Percentiles rank a stretch among this genome's conserved stretches.
Conservation (phyloP, 30 jellyfish, hydroid and myxozoan genomes). For the Nemopilema nomurai region DNA sequence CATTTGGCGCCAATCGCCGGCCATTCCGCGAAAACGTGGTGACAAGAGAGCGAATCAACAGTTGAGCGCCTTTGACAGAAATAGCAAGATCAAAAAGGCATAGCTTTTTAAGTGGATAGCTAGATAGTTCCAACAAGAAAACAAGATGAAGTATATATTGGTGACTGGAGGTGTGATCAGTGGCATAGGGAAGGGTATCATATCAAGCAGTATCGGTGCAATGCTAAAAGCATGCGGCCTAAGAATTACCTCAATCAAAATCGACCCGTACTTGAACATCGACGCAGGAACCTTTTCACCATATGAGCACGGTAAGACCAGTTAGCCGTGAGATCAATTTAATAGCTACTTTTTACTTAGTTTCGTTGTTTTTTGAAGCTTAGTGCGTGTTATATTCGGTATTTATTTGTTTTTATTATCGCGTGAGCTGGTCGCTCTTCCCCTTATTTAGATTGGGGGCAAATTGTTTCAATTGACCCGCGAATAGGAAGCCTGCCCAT, state of each 20-base stretch:
- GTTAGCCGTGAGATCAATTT: not conserved
- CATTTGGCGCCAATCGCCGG: conserved; percentile 26
- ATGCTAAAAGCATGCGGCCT: conserved; percentile 91
- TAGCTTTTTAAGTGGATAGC: no score
- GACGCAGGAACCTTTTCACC: conserved; percentile 99
- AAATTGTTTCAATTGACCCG: no score
- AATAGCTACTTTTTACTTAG: not conserved
- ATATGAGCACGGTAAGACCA: conserved; percentile 88
- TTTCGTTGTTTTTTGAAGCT: no score
- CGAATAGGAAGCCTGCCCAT: no score
- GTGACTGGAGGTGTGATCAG: conserved; percentile 99
- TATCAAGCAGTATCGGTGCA: conserved; percentile 94
- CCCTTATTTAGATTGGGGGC: no score
- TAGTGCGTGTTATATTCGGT: no score
- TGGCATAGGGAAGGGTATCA: conserved; percentile 98
- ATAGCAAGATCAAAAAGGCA: not conserved
- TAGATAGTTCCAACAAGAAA: not conserved
- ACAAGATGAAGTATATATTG: conserved; percentile 83
- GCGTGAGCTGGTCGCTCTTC: no score
- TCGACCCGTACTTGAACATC: conserved; percentile 92
- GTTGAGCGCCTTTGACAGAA: not conserved
- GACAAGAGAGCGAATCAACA: not conserved
- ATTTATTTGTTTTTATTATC: no score
- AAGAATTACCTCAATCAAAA: conserved; percentile 81
- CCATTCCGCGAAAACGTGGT: conserved; percentile 8